Conservation (phyloP, 2,797 vertebrate species). For the Thripadectes ignobilis region DNA sequence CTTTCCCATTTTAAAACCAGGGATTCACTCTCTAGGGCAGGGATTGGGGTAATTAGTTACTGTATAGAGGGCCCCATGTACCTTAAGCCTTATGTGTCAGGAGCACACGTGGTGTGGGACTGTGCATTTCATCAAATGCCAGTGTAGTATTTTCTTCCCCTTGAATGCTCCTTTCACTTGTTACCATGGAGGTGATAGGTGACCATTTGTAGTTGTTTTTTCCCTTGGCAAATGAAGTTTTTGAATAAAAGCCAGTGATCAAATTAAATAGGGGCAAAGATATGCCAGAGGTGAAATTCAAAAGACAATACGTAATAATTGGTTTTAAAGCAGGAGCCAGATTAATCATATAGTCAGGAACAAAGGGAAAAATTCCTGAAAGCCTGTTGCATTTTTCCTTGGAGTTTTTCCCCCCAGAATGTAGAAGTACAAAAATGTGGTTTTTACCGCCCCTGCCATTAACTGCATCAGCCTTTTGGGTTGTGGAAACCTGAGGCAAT, state of each 20-base stretch:
- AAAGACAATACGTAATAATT: constrained; percentile 78
- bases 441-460: background rate
- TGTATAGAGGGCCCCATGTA: background rate
- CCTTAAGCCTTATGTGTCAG: rapidly evolving
- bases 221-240: constrained; percentile 71
- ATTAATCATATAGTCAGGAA: constrained; percentile 70
- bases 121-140: background rate
- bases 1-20: background rate
- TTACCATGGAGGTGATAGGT: constrained; percentile 55
- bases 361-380: constrained; percentile 46
- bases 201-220: constrained; percentile 55
- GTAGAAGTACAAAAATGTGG: background rate
- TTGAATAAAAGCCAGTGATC: constrained; percentile 77
- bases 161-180: constrained; percentile 5
- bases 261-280: constrained; percentile 75
- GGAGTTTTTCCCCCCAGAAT: background rate
- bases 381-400: background rate
- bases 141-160: background rate
- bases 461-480: background rate
- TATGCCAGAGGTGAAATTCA: constrained; percentile 73
- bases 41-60: background rate
- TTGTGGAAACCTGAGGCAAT: background rate
- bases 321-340: constrained; percentile 72
- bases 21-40: rapidly evolving
- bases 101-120: background rate